A percentile compares a stretch with the other conserved stretches of the same genome.
These are phyloP conservation scores for Panulirus ornatus DNA, from an alignment of 1,140 invertebrate species.

Conservation along the genomic window DNA sequence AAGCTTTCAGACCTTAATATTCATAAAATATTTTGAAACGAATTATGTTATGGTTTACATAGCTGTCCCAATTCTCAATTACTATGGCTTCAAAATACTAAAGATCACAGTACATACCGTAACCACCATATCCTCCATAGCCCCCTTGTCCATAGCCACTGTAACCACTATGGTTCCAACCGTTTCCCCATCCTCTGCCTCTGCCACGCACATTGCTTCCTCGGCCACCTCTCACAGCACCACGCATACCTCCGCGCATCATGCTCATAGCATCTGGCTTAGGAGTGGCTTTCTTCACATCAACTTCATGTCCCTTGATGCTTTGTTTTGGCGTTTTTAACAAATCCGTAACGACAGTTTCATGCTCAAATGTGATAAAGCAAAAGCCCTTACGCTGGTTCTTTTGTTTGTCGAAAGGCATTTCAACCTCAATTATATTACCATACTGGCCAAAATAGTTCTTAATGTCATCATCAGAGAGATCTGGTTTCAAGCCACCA, in stretches of 20 bases:
- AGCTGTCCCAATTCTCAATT: too few species aligned
- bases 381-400: constrained; percentile 97
- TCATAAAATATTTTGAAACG: too few species aligned
- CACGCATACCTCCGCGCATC: constrained; percentile 63
- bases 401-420: constrained; percentile 97
- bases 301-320: constrained; percentile 94
- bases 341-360: constrained; percentile 93
- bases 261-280: constrained; percentile 63
- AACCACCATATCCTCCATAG: constrained; percentile 58
- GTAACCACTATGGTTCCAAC: constrained; percentile 57
- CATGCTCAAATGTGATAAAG: constrained; percentile 96
- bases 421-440: constrained; percentile 93
- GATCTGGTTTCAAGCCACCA: constrained; percentile 92
- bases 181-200: constrained; percentile 55
- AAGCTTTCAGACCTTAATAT: too few species aligned
- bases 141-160: constrained; percentile 55
- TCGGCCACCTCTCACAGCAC: constrained; percentile 43
- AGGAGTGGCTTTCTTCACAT: constrained; percentile 95
- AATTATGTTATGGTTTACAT: too few species aligned
- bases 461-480: constrained; percentile 95
- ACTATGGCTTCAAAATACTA: too few species aligned
- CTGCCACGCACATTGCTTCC: constrained; percentile 44
- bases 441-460: constrained; percentile 94
- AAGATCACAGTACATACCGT: not conserved
- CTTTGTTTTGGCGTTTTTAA: constrained; percentile 94